Percentiles rank a stretch among this genome's conserved stretches.
phyloP scores from a whole-genome alignment of 2,113 vertebrate genomes.

The Hemichromis elongatus region DNA sequence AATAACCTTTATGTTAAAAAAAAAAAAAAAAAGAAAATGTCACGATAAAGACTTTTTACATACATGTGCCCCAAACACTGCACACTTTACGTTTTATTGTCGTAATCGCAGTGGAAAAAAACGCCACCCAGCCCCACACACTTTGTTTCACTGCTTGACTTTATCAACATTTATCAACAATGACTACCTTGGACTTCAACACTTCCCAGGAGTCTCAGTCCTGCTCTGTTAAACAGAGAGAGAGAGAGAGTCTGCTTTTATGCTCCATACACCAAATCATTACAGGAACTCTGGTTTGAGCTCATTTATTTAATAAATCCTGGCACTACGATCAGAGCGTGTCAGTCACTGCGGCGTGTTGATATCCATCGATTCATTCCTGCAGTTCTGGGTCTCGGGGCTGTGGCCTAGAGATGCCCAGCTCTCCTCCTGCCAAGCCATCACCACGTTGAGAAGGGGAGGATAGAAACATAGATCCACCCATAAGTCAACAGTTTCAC shows the following conservation, averaged over 20 bases:
- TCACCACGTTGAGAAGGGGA: background rate
- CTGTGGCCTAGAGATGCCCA: background rate
- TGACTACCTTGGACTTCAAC: background rate
- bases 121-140: background rate
- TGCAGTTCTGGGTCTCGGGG: background rate
- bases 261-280: fast-evolving
- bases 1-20: background rate
- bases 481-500: background rate
- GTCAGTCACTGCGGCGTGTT: background rate
- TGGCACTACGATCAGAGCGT: background rate
- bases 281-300: background rate
- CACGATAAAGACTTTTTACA: background rate
- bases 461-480: fast-evolving
- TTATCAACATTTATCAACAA: background rate
- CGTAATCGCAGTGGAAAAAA: background rate
- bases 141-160: background rate
- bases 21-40: background rate
- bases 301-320: background rate
- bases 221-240: fast-evolving
- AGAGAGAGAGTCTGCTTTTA: background rate
- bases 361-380: background rate
- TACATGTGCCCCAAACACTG: background rate
- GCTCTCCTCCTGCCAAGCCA: background rate
- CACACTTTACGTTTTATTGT: background rate
- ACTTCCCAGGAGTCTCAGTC: background rate